Percentiles rank a stretch among this genome's conserved stretches.
Evolutionary conservation across 2,797 vertebrate genomes (phyloP).

Genomic region (Danio albolineatus): DNA sequence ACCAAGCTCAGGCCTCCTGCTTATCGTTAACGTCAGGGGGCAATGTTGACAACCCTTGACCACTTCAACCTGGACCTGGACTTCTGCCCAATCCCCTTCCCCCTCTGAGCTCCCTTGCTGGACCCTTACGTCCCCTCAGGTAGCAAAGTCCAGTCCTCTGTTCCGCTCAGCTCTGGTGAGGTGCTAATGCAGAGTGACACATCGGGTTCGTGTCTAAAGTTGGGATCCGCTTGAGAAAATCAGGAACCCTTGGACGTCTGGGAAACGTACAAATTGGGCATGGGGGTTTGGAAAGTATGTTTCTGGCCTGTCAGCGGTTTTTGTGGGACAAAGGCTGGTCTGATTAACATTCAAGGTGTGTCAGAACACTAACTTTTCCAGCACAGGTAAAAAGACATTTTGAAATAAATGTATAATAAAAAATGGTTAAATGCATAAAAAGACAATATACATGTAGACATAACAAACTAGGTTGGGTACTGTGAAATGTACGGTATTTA

Average conservation of each 20-base stretch:
- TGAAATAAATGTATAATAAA: no score
- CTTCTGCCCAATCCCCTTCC: constrained; percentile 45
- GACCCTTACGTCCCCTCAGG: constrained; percentile 79
- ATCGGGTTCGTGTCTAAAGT: constrained; percentile 62
- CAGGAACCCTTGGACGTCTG: constrained; percentile 44
- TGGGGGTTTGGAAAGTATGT: constrained; percentile 48
- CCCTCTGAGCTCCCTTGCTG: constrained; percentile 74
- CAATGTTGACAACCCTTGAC: constrained; percentile 49
- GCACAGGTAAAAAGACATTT: no score
- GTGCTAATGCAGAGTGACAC: constrained; percentile 58
- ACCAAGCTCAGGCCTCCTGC: constrained; percentile 80
- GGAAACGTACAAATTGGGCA: constrained; percentile 60
- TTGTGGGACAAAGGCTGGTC: constrained; percentile 22
- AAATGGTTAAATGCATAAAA: no score
- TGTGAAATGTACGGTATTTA: not conserved
- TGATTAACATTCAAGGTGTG: constrained; percentile 38
- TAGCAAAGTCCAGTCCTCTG: constrained; percentile 32
- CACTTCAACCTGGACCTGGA: constrained; percentile 41
- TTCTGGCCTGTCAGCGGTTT: constrained; percentile 23
- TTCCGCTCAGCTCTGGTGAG: constrained; percentile 32
- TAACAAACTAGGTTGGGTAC: not conserved
- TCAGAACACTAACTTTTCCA: not conserved
- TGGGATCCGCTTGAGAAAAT: constrained; percentile 56
- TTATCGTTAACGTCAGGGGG: constrained; percentile 79
- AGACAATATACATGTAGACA: not conserved